phyloP scores from a whole-genome alignment of 2,797 vertebrate genomes.

The Bradypodion ventrale region DNA sequence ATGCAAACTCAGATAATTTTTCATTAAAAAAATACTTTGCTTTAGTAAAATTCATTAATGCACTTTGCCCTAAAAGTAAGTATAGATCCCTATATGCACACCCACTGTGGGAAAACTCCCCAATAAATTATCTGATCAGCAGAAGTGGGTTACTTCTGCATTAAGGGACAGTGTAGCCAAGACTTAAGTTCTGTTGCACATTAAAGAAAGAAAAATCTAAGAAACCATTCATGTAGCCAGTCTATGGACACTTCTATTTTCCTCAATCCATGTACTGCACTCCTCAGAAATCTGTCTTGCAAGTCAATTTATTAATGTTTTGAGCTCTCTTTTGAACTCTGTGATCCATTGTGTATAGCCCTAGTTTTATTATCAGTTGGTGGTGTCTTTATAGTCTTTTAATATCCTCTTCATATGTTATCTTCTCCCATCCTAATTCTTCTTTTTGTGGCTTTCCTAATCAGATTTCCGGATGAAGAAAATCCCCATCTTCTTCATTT shows the following conservation, averaged over 20 bases:
- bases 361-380: conserved; percentile 48
- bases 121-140: conserved; percentile 7
- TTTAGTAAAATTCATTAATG: conserved; percentile 24
- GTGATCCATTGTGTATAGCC: conserved; percentile 37
- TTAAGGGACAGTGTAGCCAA: background rate
- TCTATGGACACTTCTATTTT: background rate
- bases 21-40: background rate
- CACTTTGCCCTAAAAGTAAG: conserved; percentile 24
- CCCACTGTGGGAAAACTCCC: background rate
- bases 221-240: background rate
- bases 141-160: background rate
- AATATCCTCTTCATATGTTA: conserved; percentile 56
- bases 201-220: conserved; percentile 1
- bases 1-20: conserved; percentile 12
- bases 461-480: conserved; percentile 47
- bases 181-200: background rate
- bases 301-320: conserved; percentile 1
- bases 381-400: conserved; percentile 52
- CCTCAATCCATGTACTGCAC: background rate
- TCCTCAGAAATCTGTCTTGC: conserved; percentile 11
- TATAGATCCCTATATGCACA: background rate
- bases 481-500: conserved; percentile 44
- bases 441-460: conserved; percentile 44
- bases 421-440: conserved; percentile 50
- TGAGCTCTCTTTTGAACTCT: conserved; percentile 36